Evolutionary conservation across 2,888 invertebrate species (phyloP), one percentile per base, ranked within the genome.

Genomic region (Diaphora mendica): DNA sequence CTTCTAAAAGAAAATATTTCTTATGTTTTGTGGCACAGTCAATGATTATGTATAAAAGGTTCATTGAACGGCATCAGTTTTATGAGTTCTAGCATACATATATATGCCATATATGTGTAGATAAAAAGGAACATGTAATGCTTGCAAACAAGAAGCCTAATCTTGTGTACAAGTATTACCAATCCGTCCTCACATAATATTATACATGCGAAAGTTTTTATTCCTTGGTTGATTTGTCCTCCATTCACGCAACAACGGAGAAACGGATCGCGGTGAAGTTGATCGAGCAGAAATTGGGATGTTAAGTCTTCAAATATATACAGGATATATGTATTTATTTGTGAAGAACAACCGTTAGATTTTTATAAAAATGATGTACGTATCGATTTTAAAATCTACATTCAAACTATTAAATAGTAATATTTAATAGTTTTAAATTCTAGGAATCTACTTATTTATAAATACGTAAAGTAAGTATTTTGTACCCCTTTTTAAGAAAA

Each of bases 171-270:
- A 59, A 26, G n/a, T 59, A 59, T 59, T 59, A 59, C 26, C 8
- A n/a, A n/a, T 15, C 13, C 26, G 23, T 59, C 26, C 26, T 59
- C 15, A 62, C 55, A 62, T 30, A 62, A 62, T 30, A 62, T 30
- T 30, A 30, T 30, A 62, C 26, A 26, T 26, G 26, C 62, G 62
- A 44, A 67, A 30, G 30, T 72, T 3, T 72, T 67, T 55, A 71
- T 64, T 44, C 13, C 26, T 26, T 62, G 26, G 59, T 70, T 70
- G 59, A 42, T 64, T 67, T 48, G 67, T 67, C 30, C 67, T 67
- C 44, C 11, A 48, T 67, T 67, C 48, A 48, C 67, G 67, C 67
- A 67, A 48, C 48, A 48, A 48, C 11, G 67, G 23, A 67, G 67
- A 4, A 67, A 48, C 67, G 67, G 39, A 65, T 67, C 44, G 30